Evolutionary conservation across 2,797 vertebrate species (phyloP).

Genomic region (Danio choprae): DNA sequence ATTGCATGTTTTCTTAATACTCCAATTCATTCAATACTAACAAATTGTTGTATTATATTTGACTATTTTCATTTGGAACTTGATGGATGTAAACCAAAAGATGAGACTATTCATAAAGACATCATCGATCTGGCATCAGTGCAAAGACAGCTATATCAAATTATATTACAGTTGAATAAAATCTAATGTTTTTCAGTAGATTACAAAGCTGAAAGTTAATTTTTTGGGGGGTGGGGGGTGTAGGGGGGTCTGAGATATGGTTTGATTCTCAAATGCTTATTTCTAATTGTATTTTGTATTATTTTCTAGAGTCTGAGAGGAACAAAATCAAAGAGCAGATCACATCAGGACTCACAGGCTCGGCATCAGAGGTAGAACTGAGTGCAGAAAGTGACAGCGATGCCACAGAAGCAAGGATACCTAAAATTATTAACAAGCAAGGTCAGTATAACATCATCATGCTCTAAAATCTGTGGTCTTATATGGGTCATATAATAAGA

Average conservation of each 20-base stretch:
- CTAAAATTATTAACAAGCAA: constrained; percentile 20
- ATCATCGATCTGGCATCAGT: rapidly evolving
- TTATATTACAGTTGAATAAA: not conserved
- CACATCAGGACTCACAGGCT: constrained; percentile 49
- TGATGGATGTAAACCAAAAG: not conserved
- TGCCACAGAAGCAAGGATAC: constrained; percentile 34
- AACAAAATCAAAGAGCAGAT: constrained; percentile 72
- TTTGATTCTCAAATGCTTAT: not conserved
- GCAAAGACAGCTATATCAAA: not conserved
- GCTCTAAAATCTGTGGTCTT: not conserved
- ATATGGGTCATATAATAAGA: no score
- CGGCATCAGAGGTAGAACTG: constrained; percentile 75
- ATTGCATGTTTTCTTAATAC: not conserved
- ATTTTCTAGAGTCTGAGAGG: constrained; percentile 48
- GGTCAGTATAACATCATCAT: not conserved
- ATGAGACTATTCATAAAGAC: not conserved
- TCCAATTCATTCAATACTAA: not conserved
- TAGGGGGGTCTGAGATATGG: no score
- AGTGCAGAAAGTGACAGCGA: constrained; percentile 78
- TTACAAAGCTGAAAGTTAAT: no score
- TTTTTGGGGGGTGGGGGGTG: no score
- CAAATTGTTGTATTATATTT: not conserved
- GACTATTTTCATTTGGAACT: not conserved
- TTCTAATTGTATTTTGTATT: constrained; percentile 18
- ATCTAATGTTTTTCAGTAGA: no score